Evolutionary conservation across 2,888 invertebrate genomes (phyloP).

Genomic region (Prenolepis imparis): DNA sequence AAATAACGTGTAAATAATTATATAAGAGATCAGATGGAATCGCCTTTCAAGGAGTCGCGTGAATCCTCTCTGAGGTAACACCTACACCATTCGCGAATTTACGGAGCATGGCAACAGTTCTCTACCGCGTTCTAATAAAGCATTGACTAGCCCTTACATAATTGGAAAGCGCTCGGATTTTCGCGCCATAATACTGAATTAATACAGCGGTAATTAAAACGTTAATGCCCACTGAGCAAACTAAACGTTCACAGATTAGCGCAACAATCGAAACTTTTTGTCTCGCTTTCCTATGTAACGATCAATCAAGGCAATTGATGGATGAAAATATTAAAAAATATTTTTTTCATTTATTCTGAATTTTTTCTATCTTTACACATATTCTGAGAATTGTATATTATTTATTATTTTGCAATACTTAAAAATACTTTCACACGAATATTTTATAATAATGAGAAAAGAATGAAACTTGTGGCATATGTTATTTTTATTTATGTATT

Average conservation of each 20-base stretch:
- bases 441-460: neutral
- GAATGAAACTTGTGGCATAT: neutral
- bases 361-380: neutral
- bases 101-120: constrained; percentile 76
- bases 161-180: constrained; percentile 83
- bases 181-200: constrained; percentile 82
- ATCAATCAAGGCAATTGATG: constrained; percentile 1
- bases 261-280: constrained; percentile 54
- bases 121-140: constrained; percentile 78
- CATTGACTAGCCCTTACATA: constrained; percentile 81
- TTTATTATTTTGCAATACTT: neutral
- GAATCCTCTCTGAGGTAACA: constrained; percentile 55
- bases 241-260: constrained; percentile 54
- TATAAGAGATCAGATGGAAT: constrained; percentile 71
- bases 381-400: neutral
- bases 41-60: constrained; percentile 67
- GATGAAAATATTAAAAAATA: constrained; percentile 13
- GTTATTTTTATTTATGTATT: neutral
- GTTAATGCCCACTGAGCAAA: constrained; percentile 78
- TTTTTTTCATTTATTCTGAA: neutral
- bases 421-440: neutral
- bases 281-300: constrained; percentile 6
- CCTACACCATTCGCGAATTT: constrained; percentile 77
- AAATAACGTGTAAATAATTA: constrained; percentile 55
- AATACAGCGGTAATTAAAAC: constrained; percentile 81